Evolutionary conservation across 1,140 invertebrate species (phyloP).

Genomic region (Pinna nobilis): DNA sequence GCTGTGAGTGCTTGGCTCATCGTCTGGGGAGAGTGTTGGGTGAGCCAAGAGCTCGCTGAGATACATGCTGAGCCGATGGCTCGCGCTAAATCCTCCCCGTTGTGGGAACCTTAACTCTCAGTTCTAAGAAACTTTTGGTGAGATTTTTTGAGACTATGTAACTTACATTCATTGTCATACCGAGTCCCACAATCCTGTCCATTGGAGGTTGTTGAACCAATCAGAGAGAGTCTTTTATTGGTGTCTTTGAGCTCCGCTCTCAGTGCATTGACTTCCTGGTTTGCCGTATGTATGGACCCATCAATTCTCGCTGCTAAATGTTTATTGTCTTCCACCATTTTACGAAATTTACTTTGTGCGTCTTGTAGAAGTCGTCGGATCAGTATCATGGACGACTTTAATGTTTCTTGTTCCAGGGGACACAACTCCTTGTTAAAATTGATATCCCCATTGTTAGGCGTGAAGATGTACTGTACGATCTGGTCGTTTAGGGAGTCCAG

Average conservation of each 20-base stretch:
- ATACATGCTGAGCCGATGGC: no score
- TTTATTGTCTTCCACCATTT: slow-evolving; percentile 84
- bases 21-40: no score
- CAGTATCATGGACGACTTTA: slow-evolving; percentile 73
- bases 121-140: neutral
- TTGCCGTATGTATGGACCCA: slow-evolving; percentile 79
- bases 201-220: slow-evolving; percentile 42
- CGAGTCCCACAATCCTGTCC: slow-evolving; percentile 47
- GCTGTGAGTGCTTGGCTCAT: no score
- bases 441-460: slow-evolving; percentile 50
- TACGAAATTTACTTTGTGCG: slow-evolving; percentile 80
- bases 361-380: slow-evolving; percentile 75
- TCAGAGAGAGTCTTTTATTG: slow-evolving; percentile 73
- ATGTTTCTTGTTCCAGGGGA: slow-evolving; percentile 66
- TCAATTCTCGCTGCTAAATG: slow-evolving; percentile 80
- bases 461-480: slow-evolving; percentile 75
- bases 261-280: slow-evolving; percentile 78
- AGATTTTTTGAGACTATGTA: neutral
- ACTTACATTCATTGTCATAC: slow-evolving; percentile 42
- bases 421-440: slow-evolving; percentile 58
- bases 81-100: no score
- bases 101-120: neutral
- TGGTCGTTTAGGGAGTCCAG: slow-evolving; percentile 75
- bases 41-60: no score
- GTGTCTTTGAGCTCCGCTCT: slow-evolving; percentile 78